Evolutionary conservation across 2,797 vertebrate genomes (phyloP).

Genomic region (Megalops cyprinoides): DNA sequence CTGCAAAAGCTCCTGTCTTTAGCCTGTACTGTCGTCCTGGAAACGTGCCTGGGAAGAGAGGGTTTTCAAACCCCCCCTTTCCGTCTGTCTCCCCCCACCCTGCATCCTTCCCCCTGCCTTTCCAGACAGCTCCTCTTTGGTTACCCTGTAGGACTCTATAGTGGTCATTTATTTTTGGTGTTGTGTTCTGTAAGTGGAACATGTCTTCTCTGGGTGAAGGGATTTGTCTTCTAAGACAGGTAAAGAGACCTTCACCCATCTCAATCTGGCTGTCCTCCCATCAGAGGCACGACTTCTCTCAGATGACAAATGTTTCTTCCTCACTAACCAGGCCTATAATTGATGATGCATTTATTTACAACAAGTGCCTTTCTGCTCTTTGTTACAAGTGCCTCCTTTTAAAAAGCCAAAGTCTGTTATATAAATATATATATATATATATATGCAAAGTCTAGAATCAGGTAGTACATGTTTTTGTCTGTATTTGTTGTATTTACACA

Average conservation of each 20-base stretch:
- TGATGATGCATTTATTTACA: background rate
- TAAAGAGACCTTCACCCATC: background rate
- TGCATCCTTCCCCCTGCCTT: background rate
- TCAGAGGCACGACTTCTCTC: background rate
- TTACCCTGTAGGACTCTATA: background rate
- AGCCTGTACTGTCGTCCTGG: conserved; percentile 11
- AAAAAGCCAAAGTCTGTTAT: conserved; percentile 22
- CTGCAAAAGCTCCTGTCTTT: background rate
- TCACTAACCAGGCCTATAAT: background rate
- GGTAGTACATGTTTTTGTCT: conserved; percentile 16
- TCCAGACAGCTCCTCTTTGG: background rate
- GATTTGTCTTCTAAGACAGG: background rate
- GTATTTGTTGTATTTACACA: background rate
- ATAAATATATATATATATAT: conserved; percentile 8
- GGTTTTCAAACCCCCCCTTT: too few species aligned
- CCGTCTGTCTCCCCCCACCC: too few species aligned
- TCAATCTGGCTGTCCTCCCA: background rate
- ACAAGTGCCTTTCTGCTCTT: conserved; percentile 26
- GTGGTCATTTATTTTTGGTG: background rate
- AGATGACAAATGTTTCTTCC: background rate
- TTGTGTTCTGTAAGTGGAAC: background rate
- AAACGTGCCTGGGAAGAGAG: background rate
- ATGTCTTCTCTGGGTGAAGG: background rate
- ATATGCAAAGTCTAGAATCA: conserved; percentile 17
- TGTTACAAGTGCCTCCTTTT: conserved; percentile 30